phyloP scores from a whole-genome alignment of 1,140 invertebrate genomes.

The Drosophila quadrilineata region DNA sequence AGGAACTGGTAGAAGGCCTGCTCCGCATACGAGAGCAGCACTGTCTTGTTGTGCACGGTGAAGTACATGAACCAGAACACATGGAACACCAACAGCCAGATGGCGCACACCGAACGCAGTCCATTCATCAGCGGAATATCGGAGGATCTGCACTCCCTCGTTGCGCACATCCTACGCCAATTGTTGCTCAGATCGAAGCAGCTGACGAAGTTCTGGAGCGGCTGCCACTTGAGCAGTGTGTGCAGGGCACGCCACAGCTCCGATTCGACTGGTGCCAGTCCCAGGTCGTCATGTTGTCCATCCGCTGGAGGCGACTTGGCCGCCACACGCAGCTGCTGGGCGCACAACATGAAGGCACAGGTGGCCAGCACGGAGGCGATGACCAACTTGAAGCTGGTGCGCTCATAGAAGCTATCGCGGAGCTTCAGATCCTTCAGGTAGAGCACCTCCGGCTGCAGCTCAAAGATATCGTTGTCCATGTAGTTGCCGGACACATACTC shows the following conservation, averaged over 20 bases:
- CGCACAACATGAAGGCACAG: slow-evolving; percentile 55
- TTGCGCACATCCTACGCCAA: slow-evolving; percentile 46
- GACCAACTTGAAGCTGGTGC: slow-evolving; percentile 58
- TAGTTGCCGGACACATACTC: slow-evolving; percentile 57
- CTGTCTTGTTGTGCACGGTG: slow-evolving; percentile 72
- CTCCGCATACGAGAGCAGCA: slow-evolving; percentile 69
- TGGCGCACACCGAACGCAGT: slow-evolving; percentile 70
- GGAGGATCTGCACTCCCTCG: slow-evolving; percentile 24
- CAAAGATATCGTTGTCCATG: slow-evolving; percentile 63
- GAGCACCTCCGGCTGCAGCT: slow-evolving; percentile 67
- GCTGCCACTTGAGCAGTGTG: slow-evolving; percentile 40
- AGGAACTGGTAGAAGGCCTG: slow-evolving; percentile 66
- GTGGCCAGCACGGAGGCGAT: slow-evolving; percentile 51
- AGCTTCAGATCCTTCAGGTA: slow-evolving; percentile 75
- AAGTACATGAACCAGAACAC: slow-evolving; percentile 80
- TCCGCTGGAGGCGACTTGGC: slow-evolving; percentile 35
- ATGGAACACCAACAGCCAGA: slow-evolving; percentile 75
- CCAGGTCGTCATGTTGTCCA: slow-evolving; percentile 5
- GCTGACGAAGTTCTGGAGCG: slow-evolving; percentile 53
- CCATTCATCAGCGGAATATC: slow-evolving; percentile 79
- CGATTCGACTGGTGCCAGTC: slow-evolving; percentile 59
- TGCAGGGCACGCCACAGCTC: slow-evolving; percentile 56
- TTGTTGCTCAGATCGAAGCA: slow-evolving; percentile 72
- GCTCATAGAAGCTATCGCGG: slow-evolving; percentile 55
- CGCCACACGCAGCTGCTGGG: slow-evolving; percentile 55